A percentile compares a stretch with the other conserved stretches of the same genome.
Evolutionary conservation across 2,888 invertebrate genomes (phyloP).

Genomic region (Drosophila maculinotata): DNA sequence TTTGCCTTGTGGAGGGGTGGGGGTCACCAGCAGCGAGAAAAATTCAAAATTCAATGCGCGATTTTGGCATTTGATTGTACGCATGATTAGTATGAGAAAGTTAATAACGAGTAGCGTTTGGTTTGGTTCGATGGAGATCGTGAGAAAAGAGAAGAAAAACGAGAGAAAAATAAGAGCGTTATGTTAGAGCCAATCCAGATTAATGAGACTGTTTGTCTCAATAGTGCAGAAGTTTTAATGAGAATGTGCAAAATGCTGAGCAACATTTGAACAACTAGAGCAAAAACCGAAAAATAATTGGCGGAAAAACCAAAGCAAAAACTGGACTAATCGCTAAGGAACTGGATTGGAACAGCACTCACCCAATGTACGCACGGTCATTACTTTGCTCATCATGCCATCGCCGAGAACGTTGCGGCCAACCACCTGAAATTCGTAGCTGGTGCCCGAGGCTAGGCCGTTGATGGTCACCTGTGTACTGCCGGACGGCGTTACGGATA

Average conservation of each 20-base stretch:
- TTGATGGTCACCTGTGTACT: conserved; percentile 95
- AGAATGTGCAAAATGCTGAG: conserved; percentile 54
- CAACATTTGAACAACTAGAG: conserved; percentile 44
- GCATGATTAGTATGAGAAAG: conserved; percentile 74
- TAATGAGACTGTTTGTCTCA: conserved; percentile 37
- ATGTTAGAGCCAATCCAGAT: conserved; percentile 78
- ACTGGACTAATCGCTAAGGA: conserved; percentile 20
- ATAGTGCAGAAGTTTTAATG: conserved; percentile 53
- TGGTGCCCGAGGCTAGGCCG: conserved; percentile 94
- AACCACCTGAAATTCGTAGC: conserved; percentile 98
- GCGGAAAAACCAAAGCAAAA: conserved; percentile 49
- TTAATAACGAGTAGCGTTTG: conserved; percentile 71
- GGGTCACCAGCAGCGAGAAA: conserved; percentile 60
- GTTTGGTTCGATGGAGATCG: conserved; percentile 63
- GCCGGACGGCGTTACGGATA: conserved; percentile 96
- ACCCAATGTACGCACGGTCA: conserved; percentile 96
- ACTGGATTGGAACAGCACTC: conserved; percentile 72
- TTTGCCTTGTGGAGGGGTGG: conserved; percentile 64
- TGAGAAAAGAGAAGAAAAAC: conserved; percentile 78
- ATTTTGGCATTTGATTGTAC: conserved; percentile 57
- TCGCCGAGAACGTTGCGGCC: conserved; percentile 97
- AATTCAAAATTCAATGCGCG: conserved; percentile 79
- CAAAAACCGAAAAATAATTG: conserved; percentile 6
- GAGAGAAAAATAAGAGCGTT: conserved; percentile 74
- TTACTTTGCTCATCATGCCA: conserved; percentile 97